These are phyloP conservation scores for Pyralis farinalis DNA, from an alignment of 2,888 invertebrate species.

Conservation along the genomic window DNA sequence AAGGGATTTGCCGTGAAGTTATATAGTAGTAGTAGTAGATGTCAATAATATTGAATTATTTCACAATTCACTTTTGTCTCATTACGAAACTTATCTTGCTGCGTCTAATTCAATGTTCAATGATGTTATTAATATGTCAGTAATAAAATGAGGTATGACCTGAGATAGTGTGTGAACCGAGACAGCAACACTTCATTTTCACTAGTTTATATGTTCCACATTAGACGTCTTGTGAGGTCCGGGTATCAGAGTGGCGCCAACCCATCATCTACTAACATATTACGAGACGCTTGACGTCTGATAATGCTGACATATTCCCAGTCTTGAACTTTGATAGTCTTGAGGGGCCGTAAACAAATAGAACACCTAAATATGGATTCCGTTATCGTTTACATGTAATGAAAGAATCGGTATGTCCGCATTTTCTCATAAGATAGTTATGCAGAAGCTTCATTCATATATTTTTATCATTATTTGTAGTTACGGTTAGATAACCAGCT, in stretches of 20 bases:
- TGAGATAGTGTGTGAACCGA: slow-evolving; percentile 63
- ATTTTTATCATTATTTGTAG: too few relatives aligned
- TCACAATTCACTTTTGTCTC: slow-evolving; percentile 23
- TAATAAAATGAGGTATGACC: slow-evolving; percentile 75
- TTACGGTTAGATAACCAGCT: too few relatives aligned
- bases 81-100: slow-evolving; percentile 58
- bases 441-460: too few relatives aligned
- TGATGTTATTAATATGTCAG: slow-evolving; percentile 73
- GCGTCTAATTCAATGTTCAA: slow-evolving; percentile 68
- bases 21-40: too few relatives aligned
- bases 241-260: slow-evolving; percentile 10
- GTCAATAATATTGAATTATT: slow-evolving; percentile 11
- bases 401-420: too few relatives aligned
- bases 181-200: slow-evolving; percentile 73
- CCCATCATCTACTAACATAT: slow-evolving; percentile 27
- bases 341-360: slow-evolving; percentile 48
- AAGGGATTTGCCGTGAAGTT: too few relatives aligned
- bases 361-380: slow-evolving; percentile 21
- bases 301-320: slow-evolving; percentile 10
- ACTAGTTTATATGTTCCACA: slow-evolving; percentile 70
- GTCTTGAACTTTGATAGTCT: slow-evolving; percentile 40
- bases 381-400: too few relatives aligned
- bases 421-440: too few relatives aligned
- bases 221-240: slow-evolving; percentile 70
- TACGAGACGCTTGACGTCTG: slow-evolving; percentile 23